Evolutionary conservation across 2,888 invertebrate species (phyloP).

Genomic region (Marronus borbonicus): DNA sequence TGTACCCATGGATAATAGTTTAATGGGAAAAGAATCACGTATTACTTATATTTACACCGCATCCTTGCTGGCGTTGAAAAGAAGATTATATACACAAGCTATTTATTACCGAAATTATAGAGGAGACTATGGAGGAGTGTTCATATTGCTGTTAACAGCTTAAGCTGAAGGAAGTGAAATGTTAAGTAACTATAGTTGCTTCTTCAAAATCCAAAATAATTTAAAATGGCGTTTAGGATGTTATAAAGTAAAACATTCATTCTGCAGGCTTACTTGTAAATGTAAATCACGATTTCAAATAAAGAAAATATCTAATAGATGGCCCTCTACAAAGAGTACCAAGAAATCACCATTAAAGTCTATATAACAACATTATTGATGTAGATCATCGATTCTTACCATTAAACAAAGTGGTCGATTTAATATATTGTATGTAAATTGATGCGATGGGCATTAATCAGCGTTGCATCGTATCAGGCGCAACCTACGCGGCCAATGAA

Average conservation of each 20-base stretch:
- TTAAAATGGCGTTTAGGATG: too few species aligned
- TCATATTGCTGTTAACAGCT: not conserved
- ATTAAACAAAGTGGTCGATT: constrained; percentile 14
- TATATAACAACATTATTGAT: constrained; percentile 4
- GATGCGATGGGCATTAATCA: constrained; percentile 21
- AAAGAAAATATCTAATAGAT: too few species aligned
- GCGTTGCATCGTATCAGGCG: not conserved
- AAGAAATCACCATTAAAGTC: too few species aligned
- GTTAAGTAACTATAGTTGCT: too few species aligned
- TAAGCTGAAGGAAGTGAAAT: too few species aligned
- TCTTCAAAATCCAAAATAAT: too few species aligned
- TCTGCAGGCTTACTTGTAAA: too few species aligned
- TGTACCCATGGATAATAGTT: not conserved
- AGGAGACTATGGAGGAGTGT: not conserved
- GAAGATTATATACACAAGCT: constrained; percentile 5
- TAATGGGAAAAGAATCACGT: not conserved
- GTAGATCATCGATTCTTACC: not conserved
- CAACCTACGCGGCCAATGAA: not conserved
- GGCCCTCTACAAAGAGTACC: too few species aligned
- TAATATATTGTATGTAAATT: constrained; percentile 34
- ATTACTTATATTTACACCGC: too few species aligned
- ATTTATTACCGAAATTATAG: constrained; percentile 30
- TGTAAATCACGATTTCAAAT: too few species aligned
- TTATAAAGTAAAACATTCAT: too few species aligned
- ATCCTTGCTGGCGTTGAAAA: constrained; percentile 12